Evolutionary conservation across 1,140 invertebrate species (phyloP).

Genomic region (Eriosoma lanigerum): DNA sequence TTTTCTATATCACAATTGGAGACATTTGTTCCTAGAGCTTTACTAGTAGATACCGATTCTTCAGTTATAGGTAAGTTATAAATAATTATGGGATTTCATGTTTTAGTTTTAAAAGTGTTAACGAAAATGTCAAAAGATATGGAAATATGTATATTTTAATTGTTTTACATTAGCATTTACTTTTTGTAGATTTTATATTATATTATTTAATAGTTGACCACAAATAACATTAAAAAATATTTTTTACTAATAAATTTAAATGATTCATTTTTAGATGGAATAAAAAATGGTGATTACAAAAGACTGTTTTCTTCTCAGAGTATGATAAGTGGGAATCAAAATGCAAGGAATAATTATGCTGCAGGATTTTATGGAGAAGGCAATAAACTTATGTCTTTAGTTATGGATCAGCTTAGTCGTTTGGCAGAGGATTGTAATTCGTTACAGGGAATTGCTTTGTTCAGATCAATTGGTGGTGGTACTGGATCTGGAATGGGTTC

Average conservation of each 20-base stretch:
- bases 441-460: constrained; percentile 56
- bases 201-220: too few species aligned
- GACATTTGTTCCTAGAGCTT: constrained; percentile 74
- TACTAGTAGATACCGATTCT: constrained; percentile 80
- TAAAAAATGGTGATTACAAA: constrained; percentile 72
- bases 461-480: constrained; percentile 77
- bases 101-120: background rate
- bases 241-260: too few species aligned
- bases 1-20: constrained; percentile 69
- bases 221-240: too few species aligned
- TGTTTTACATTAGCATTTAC: too few species aligned
- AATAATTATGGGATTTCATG: background rate
- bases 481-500: constrained; percentile 82
- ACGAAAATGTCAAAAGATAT: too few species aligned
- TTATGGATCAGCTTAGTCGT: constrained; percentile 57
- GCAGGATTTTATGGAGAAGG: constrained; percentile 68
- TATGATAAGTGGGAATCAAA: constrained; percentile 81
- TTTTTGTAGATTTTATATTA: too few species aligned
- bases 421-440: constrained; percentile 61
- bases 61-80: constrained; percentile 64
- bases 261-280: constrained; percentile 64
- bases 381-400: constrained; percentile 62
- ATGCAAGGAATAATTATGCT: constrained; percentile 85
- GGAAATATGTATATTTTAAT: too few species aligned
- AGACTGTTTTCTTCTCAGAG: constrained; percentile 77